These are phyloP conservation scores for Sogatella furcifera DNA, from an alignment of 1,140 invertebrate genomes.

Conservation along the genomic window DNA sequence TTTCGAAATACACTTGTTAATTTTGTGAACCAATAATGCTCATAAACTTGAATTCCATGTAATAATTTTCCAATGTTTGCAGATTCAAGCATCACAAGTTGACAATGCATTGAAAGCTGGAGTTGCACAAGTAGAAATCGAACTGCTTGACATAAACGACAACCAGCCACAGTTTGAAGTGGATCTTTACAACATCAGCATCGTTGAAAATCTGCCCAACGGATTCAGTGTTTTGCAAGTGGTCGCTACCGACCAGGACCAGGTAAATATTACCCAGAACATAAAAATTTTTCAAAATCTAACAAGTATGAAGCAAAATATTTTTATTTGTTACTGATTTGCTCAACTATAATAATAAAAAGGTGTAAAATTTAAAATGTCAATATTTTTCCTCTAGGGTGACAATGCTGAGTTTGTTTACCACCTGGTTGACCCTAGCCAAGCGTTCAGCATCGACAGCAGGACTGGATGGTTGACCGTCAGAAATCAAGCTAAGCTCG, in stretches of 20 bases:
- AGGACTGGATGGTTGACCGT: constrained; percentile 77
- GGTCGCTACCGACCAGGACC: constrained; percentile 63
- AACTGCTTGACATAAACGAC: constrained; percentile 72
- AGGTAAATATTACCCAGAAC: too few relatives aligned
- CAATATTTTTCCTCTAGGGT: constrained; percentile 36
- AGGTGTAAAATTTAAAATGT: too few relatives aligned
- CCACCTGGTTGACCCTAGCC: constrained; percentile 56
- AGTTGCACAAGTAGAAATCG: constrained; percentile 59
- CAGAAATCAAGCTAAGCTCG: constrained; percentile 60
- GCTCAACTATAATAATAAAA: too few relatives aligned
- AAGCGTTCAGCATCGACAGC: constrained; percentile 68
- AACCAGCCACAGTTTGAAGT: constrained; percentile 77
- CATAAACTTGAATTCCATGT: too few relatives aligned
- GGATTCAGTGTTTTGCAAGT: constrained; percentile 74
- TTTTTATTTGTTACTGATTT: neutral
- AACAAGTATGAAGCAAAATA: too few relatives aligned
- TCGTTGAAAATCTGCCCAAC: constrained; percentile 80
- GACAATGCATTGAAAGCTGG: constrained; percentile 67
- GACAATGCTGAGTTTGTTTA: constrained; percentile 77
- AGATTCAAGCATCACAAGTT: constrained; percentile 59
- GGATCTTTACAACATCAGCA: constrained; percentile 81
- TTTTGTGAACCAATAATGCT: too few relatives aligned
- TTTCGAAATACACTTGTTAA: too few relatives aligned
- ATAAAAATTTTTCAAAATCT: too few relatives aligned
- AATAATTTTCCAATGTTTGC: too few relatives aligned